phyloP scores from a whole-genome alignment of 1,140 invertebrate species.

The Brachionus plicatilis region DNA sequence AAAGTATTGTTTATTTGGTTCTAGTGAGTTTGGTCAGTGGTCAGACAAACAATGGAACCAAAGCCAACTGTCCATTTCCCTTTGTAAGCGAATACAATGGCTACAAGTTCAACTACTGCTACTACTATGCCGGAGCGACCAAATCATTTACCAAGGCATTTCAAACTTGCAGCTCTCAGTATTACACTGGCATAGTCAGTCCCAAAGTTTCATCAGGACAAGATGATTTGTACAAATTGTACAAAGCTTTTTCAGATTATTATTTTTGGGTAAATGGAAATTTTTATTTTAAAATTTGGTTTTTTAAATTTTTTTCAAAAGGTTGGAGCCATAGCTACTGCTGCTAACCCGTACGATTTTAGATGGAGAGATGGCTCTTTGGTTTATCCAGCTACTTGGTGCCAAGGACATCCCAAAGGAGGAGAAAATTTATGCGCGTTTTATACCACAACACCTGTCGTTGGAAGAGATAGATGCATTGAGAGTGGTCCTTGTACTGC shows the following conservation, averaged over 20 bases:
- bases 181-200: background rate
- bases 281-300: background rate
- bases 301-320: background rate
- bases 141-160: background rate
- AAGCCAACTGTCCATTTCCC: background rate
- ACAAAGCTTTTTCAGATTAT: slow-evolving; percentile 37
- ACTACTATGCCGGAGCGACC: background rate
- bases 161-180: background rate
- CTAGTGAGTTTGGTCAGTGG: background rate
- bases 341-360: background rate
- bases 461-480: slow-evolving; percentile 35
- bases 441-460: background rate
- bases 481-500: background rate
- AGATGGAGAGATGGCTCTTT: background rate
- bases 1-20: background rate
- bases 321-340: slow-evolving; percentile 2
- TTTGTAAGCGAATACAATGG: slow-evolving; percentile 8
- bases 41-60: background rate
- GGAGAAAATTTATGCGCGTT: slow-evolving; percentile 31
- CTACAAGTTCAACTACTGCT: slow-evolving; percentile 22
- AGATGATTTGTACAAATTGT: slow-evolving; percentile 34
- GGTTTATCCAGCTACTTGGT: background rate
- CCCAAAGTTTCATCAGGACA: background rate
- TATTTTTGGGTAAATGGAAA: slow-evolving; percentile 24
- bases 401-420: slow-evolving; percentile 13